Evolutionary conservation across 2,113 vertebrate genomes (phyloP), one percentile per base, ranked within the genome.

Genomic region (Syngnathus typhle): DNA sequence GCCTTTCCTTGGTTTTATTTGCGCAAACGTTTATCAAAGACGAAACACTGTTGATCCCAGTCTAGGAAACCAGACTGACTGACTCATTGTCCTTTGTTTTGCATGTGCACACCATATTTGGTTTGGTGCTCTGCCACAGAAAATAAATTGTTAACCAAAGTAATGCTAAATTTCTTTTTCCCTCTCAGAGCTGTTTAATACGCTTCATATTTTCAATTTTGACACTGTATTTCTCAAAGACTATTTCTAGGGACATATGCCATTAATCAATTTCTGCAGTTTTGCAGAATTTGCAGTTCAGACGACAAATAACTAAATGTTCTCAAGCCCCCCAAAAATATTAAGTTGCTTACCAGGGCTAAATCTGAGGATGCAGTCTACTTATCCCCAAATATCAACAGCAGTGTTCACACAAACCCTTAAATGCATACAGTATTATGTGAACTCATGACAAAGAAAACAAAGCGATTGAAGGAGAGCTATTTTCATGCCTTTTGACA

Each of bases 401-500:
- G 46, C 32, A 54, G 60, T 46, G 75, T 60, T 66, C 58, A 71
- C 76, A 37, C 44, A 16, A 55, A 61, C 44, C 36, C 32, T 63
- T 10, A 15, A 69, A 66, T 51, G 56, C 38, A 58, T 67, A 54
- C 27, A 32, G 27, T 32, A 32, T 32, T 55, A 60, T 63, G 51
- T 54, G 63, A 73, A 68, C 41, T 65, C 23, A 19, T 44, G 44
- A 43, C 61, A 18, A 46, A 51, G 16, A 58, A 19, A 37, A 80
- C 77, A 78, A 78, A 49, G 44, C 16, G 6, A 56, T 36, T 36
- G 55, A 84, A 83, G 75, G 43, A 18, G 65, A 84, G 69, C 63
- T 66, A 73, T 85, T 85, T 84, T 77, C 77, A 79, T 76, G 66
- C 49, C 5, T 49, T 65, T 82, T 85, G 54, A 74, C 79, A 83